Percentiles rank a stretch among this genome's conserved stretches.
Conservation (phyloP, 2,888 invertebrate genomes). For the Brenthis daphne region DNA sequence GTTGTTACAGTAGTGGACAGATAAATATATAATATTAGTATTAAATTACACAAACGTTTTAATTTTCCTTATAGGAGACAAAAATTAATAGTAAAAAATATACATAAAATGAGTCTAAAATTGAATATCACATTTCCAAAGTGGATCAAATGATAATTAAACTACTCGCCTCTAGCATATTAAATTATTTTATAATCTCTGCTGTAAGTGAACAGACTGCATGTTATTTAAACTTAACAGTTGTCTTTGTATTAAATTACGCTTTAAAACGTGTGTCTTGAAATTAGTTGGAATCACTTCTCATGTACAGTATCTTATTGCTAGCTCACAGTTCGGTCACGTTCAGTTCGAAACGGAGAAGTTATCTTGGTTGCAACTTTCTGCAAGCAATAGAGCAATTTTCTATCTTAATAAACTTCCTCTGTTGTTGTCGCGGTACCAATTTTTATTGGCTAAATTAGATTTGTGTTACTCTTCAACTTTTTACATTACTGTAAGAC, state of each 20-base stretch:
- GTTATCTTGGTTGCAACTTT: conserved; percentile 45
- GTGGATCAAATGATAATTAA: too few relatives aligned
- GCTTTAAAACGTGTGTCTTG: conserved; percentile 30
- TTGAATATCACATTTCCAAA: too few relatives aligned
- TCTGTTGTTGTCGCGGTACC: conserved; percentile 38
- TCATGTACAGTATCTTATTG: conserved; percentile 38
- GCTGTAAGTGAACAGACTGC: background rate
- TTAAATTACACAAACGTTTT: too few relatives aligned
- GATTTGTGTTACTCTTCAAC: conserved; percentile 27
- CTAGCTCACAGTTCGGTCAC: conserved; percentile 44
- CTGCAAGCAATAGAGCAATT: conserved; percentile 41
- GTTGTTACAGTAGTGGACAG: too few relatives aligned
- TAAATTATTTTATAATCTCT: background rate
- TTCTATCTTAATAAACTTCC: conserved; percentile 43
- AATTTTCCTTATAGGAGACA: too few relatives aligned
- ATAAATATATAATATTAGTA: too few relatives aligned
- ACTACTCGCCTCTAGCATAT: background rate
- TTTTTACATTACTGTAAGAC: conserved; percentile 16
- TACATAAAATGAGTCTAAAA: too few relatives aligned
- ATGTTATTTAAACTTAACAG: conserved; percentile 4
- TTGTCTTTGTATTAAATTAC: conserved; percentile 24
- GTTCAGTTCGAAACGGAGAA: conserved; percentile 43
- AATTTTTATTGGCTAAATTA: conserved; percentile 37
- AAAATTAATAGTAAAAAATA: too few relatives aligned
- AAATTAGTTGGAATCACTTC: conserved; percentile 36